A percentile compares a stretch with the other conserved stretches of the same genome.
Conservation (phyloP, 2,797 vertebrate genomes). For the Sitta carolinensis region DNA sequence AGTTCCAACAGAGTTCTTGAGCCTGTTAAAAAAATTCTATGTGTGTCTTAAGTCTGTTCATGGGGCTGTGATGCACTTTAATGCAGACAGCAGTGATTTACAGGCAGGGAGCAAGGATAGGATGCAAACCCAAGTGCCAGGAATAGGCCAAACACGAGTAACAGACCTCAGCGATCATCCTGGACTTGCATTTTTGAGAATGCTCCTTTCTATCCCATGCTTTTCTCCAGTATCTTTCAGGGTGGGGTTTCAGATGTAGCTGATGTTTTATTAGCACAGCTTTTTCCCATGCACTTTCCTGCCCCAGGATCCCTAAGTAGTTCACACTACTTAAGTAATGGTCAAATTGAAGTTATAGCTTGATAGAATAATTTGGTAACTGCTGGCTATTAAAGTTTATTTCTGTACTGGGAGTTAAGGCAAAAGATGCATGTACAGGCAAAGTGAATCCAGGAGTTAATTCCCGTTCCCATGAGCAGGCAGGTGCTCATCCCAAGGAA, state of each 20-base stretch:
- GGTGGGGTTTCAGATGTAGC: background rate
- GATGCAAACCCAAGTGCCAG: background rate
- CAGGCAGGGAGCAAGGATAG: background rate
- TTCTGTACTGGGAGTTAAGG: background rate
- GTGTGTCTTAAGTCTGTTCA: background rate
- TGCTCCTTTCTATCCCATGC: fast-evolving
- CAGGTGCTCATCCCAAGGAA: background rate
- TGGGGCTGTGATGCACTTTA: background rate
- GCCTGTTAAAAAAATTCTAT: background rate
- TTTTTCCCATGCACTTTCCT: background rate
- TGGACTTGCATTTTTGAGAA: background rate
- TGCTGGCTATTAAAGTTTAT: background rate
- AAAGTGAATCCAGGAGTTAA: background rate
- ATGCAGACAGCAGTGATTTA: background rate
- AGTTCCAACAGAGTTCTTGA: background rate
- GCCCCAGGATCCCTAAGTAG: background rate
- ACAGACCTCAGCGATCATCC: background rate
- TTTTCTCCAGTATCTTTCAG: background rate
- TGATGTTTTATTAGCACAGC: background rate
- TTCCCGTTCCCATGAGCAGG: background rate
- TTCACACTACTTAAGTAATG: background rate
- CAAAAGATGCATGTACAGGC: background rate
- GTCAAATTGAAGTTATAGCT: background rate
- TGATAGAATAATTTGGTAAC: background rate
- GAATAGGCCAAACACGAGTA: background rate